phyloP scores from a whole-genome alignment of 2,888 invertebrate species.

The Euplagia quadripunctaria region DNA sequence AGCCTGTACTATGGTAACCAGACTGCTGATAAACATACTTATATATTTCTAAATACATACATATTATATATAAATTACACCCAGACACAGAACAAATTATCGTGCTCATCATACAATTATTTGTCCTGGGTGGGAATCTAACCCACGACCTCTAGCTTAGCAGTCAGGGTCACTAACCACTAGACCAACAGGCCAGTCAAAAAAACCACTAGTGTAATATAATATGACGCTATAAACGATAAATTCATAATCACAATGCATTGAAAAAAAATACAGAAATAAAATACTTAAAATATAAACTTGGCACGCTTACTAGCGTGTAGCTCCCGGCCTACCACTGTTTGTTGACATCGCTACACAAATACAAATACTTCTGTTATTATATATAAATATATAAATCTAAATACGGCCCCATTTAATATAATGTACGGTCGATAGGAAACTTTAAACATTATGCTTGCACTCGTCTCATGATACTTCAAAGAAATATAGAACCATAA shows the following conservation, averaged over 20 bases:
- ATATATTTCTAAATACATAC: too few relatives aligned
- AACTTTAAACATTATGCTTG: conserved; percentile 21
- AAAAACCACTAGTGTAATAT: neutral
- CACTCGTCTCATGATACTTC: conserved; percentile 6
- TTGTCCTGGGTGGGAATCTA: too few relatives aligned
- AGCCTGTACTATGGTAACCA: too few relatives aligned
- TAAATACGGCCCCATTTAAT: conserved; percentile 39
- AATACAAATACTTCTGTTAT: conserved; percentile 36
- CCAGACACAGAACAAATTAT: too few relatives aligned
- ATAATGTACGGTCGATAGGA: conserved; percentile 32
- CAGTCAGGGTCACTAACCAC: too few relatives aligned
- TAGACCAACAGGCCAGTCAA: too few relatives aligned
- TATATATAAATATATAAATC: conserved; percentile 38
- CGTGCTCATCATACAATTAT: too few relatives aligned
- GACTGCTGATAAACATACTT: too few relatives aligned
- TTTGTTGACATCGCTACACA: conserved; percentile 52
- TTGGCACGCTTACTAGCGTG: conserved; percentile 37
- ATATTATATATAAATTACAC: too few relatives aligned
- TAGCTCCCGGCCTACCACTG: conserved; percentile 36
- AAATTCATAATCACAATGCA: neutral
- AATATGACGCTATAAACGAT: neutral
- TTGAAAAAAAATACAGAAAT: conserved; percentile 13
- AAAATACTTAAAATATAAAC: conserved; percentile 11
- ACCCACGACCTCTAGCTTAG: too few relatives aligned
- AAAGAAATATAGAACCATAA: conserved; percentile 4